Conservation (phyloP, 2,797 vertebrate species). For the Onychomys torridus region DNA sequence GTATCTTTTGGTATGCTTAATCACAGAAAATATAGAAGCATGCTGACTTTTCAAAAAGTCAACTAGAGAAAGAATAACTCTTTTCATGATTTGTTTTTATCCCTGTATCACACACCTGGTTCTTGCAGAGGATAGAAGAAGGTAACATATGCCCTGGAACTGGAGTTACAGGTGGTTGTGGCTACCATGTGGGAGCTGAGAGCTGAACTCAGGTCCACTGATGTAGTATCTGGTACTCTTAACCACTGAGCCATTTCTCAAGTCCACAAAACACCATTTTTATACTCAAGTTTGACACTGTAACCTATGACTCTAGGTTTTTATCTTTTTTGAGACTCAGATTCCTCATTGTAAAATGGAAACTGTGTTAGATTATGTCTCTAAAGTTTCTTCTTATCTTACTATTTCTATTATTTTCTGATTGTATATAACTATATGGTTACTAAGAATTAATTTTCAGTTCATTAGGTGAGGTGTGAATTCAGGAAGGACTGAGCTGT, state of each 20-base stretch:
- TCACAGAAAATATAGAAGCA: not conserved
- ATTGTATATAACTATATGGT: not conserved
- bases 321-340: constrained; percentile 8
- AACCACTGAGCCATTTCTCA: not conserved
- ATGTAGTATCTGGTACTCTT: not conserved
- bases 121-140: not conserved
- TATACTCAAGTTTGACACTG: not conserved
- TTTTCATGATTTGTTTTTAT: not conserved
- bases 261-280: not conserved
- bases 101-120: not conserved
- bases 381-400: constrained; percentile 19
- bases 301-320: not conserved
- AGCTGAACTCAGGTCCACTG: not conserved
- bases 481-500: not conserved
- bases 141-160: not conserved
- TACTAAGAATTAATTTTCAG: constrained; percentile 38
- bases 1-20: not conserved
- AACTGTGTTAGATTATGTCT: not conserved
- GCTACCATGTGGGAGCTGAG: not conserved
- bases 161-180: not conserved
- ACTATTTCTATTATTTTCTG: constrained; percentile 42
- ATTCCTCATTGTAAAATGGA: constrained; percentile 34
- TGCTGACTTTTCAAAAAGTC: not conserved
- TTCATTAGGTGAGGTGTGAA: constrained; percentile 35
- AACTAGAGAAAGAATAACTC: not conserved